These are phyloP conservation scores for Scaptomyza caliginosa DNA, from an alignment of 2,888 invertebrate species.

Conservation along the genomic window DNA sequence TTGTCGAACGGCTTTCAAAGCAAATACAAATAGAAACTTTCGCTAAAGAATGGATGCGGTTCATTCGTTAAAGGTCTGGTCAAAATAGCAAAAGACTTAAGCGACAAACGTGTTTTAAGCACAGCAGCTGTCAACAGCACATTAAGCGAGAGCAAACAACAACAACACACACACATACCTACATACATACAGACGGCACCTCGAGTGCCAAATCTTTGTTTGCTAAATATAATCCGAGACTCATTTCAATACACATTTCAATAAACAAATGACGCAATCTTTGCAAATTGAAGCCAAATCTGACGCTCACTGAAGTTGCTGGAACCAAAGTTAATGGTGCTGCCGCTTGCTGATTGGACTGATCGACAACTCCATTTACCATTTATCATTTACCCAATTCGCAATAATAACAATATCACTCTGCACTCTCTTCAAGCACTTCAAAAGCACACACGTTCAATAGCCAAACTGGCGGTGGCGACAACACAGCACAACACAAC, in stretches of 20 bases:
- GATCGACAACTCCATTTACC: conserved; percentile 67
- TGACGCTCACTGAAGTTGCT: conserved; percentile 24
- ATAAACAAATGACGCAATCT: conserved; percentile 78
- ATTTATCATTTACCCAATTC: conserved; percentile 62
- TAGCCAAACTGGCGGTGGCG: conserved; percentile 38
- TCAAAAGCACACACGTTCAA: conserved; percentile 22
- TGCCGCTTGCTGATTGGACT: conserved; percentile 11
- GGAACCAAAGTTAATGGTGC: conserved; percentile 2
- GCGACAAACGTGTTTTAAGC: conserved; percentile 75
- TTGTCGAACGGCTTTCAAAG: conserved; percentile 54
- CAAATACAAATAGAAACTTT: conserved; percentile 68
- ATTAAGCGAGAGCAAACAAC: conserved; percentile 51
- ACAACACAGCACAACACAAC: conserved; percentile 28
- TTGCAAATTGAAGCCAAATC: conserved; percentile 33
- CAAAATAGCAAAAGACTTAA: conserved; percentile 43
- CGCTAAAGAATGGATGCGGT: conserved; percentile 60
- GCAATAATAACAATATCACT: conserved; percentile 11
- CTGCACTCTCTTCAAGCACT: not conserved
- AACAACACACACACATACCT: conserved; percentile 31
- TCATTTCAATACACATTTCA: conserved; percentile 72
- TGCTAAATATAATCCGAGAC: conserved; percentile 70
- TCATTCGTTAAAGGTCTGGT: conserved; percentile 32
- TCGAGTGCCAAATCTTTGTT: conserved; percentile 43
- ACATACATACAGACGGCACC: conserved; percentile 19
- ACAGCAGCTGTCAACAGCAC: conserved; percentile 69